These are phyloP conservation scores for Xenops minutus DNA, from an alignment of 2,797 vertebrate species.

Conservation along the genomic window DNA sequence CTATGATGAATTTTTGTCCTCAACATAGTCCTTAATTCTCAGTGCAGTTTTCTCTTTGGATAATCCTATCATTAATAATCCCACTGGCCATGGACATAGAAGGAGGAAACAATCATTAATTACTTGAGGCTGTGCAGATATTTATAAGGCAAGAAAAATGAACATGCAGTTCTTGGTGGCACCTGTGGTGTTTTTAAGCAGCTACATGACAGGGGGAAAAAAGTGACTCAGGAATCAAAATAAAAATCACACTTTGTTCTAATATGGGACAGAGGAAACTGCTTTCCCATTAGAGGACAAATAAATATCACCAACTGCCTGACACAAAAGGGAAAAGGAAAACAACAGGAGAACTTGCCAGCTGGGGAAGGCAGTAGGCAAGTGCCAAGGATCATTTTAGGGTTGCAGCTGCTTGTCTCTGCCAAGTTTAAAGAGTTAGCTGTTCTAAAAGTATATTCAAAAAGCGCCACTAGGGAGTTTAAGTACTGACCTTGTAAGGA, in stretches of 20 bases:
- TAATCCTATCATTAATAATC: background rate
- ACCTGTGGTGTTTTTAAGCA: background rate
- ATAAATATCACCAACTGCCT: background rate
- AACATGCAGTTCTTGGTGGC: background rate
- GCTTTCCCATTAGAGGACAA: background rate
- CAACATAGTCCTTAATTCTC: background rate
- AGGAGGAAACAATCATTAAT: background rate
- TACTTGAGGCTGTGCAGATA: background rate
- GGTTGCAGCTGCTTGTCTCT: background rate
- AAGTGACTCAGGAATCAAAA: background rate
- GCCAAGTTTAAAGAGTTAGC: background rate
- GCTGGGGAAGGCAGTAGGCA: background rate
- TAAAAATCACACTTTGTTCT: background rate
- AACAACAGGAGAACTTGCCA: slow-evolving; percentile 49
- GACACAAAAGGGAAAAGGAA: slow-evolving; percentile 22
- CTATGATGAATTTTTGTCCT: background rate
- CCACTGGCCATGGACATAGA: background rate
- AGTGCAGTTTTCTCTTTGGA: background rate
- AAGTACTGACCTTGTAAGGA: slow-evolving; percentile 61
- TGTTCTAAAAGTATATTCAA: slow-evolving; percentile 3
- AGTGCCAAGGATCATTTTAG: background rate
- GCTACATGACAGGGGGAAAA: accelerated
- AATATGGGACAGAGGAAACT: background rate
- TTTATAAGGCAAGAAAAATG: background rate
- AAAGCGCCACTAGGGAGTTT: background rate